Percentiles rank a stretch among this genome's conserved stretches.
Conservation (phyloP, 2,888 invertebrate species). For the Alviniconcha strummeri region DNA sequence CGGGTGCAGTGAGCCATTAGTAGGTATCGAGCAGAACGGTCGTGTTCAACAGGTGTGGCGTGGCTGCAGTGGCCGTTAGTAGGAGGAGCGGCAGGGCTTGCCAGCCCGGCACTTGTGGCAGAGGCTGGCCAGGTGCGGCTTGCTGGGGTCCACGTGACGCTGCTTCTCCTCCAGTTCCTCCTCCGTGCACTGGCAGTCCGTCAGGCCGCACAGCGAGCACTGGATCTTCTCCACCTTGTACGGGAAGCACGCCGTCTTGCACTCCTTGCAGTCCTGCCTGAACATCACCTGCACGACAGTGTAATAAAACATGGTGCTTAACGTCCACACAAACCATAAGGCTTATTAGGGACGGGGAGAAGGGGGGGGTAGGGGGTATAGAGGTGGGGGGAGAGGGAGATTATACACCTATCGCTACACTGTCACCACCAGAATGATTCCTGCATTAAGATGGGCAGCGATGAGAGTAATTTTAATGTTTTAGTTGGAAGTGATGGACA, state of each 20-base stretch:
- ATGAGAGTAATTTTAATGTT: too few species aligned
- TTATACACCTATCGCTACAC: neutral
- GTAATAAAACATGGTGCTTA: neutral
- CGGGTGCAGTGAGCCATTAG: too few species aligned
- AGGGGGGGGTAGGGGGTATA: neutral
- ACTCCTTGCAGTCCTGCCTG: slow-evolving; percentile 51
- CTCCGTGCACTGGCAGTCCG: slow-evolving; percentile 34
- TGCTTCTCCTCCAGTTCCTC: slow-evolving; percentile 34
- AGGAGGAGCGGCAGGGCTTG: slow-evolving; percentile 19
- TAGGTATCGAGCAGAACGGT: too few species aligned
- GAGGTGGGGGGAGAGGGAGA: neutral
- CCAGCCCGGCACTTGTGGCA: slow-evolving; percentile 49
- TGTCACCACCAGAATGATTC: neutral
- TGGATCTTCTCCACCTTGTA: slow-evolving; percentile 45
- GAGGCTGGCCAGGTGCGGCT: slow-evolving; percentile 52
- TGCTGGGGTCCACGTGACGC: slow-evolving; percentile 46
- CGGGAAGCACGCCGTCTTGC: slow-evolving; percentile 44
- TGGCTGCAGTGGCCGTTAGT: too few species aligned
- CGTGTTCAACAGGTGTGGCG: too few species aligned
- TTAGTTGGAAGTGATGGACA: too few species aligned
- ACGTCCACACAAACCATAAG: too few species aligned
- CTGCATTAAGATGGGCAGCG: too few species aligned
- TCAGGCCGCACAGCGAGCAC: slow-evolving; percentile 44
- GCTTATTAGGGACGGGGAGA: neutral
- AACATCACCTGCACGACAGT: slow-evolving; percentile 37